phyloP scores from a whole-genome alignment of 2,113 vertebrate species.

The Neotoma lepida region DNA sequence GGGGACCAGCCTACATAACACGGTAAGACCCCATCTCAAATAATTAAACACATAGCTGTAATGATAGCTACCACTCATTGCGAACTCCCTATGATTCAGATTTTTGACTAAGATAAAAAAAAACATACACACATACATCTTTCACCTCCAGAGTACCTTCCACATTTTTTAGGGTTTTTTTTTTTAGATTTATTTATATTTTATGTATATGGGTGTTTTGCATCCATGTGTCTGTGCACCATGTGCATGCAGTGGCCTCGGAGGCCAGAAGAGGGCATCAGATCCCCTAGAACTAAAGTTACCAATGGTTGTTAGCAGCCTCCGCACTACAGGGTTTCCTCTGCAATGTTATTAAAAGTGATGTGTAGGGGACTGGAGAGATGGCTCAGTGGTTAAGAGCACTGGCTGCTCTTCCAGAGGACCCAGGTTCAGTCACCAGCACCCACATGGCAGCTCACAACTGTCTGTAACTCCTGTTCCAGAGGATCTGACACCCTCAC shows the following conservation, averaged over 20 bases:
- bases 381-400: too few relatives aligned
- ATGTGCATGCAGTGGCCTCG: background rate
- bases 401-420: too few relatives aligned
- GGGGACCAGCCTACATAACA: background rate
- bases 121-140: background rate
- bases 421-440: too few relatives aligned
- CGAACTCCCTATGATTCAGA: slow-evolving; percentile 2
- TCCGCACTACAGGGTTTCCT: background rate
- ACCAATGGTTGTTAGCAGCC: background rate
- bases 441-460: too few relatives aligned
- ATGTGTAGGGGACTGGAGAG: background rate
- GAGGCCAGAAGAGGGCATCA: background rate
- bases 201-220: background rate
- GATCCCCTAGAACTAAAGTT: background rate
- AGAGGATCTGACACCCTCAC: background rate
- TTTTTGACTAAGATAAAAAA: slow-evolving; percentile 34
- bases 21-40: background rate
- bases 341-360: background rate
- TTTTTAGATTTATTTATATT: background rate
- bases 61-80: background rate
- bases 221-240: too few relatives aligned
- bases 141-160: background rate
- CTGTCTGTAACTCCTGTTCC: background rate
- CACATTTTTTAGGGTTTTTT: background rate
- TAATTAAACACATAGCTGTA: background rate